These are phyloP conservation scores for Neomonachus schauinslandi DNA, from an alignment of 2,113 vertebrate species.

Conservation along the genomic window DNA sequence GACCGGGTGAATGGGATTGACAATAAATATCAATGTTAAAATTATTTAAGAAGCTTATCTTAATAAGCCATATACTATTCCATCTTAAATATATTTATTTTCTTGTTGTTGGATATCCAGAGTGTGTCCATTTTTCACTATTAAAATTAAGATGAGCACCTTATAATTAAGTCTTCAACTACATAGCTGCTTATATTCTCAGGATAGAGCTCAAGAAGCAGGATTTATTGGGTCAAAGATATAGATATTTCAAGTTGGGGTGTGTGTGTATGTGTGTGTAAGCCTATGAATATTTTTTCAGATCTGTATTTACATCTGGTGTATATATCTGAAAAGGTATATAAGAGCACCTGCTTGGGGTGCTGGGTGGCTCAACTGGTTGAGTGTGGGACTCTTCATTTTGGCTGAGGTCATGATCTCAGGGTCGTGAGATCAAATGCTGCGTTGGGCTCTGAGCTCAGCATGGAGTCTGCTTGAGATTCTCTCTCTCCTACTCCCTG, in stretches of 20 bases:
- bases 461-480: neutral
- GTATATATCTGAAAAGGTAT: neutral
- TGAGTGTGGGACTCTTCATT: neutral
- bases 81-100: slow-evolving; percentile 22
- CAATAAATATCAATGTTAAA: neutral
- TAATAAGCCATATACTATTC: neutral
- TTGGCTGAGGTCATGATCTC: neutral
- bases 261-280: neutral
- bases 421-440: neutral
- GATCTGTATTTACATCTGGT: neutral
- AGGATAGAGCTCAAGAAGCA: neutral
- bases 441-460: neutral
- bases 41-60: neutral
- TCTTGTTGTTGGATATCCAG: neutral
- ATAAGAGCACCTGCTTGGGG: neutral
- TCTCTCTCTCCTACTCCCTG: neutral
- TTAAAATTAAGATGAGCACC: slow-evolving; percentile 13
- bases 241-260: neutral
- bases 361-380: neutral
- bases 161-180: slow-evolving; percentile 15
- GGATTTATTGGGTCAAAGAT: neutral
- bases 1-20: neutral
- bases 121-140: neutral
- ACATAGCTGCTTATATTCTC: neutral
- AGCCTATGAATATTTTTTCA: slow-evolving; percentile 14